A percentile compares a stretch with the other conserved stretches of the same genome.
Conservation (phyloP, 1,140 invertebrate species). For the Proales similis region DNA sequence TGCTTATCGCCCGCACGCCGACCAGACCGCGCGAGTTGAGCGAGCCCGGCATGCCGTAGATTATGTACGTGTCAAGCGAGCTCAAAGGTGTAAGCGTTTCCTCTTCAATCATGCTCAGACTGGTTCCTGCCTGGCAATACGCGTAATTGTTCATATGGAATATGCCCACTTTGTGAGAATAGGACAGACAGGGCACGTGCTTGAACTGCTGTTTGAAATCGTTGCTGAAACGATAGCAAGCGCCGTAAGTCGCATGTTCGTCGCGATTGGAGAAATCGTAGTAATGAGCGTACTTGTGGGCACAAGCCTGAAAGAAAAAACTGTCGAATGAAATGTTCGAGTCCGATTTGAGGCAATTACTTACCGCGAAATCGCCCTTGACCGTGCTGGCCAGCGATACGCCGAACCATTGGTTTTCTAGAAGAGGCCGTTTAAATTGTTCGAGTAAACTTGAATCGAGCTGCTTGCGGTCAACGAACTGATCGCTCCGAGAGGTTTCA, state of each 20-base stretch:
- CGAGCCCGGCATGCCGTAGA: slow-evolving; percentile 28
- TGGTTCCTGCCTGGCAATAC: slow-evolving; percentile 29
- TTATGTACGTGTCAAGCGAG: slow-evolving; percentile 9
- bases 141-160: slow-evolving; percentile 35
- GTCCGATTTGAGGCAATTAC: too few species aligned
- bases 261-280: slow-evolving; percentile 29
- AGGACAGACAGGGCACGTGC: slow-evolving; percentile 18
- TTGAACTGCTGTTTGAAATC: slow-evolving; percentile 27
- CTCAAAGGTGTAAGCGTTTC: slow-evolving; percentile 1
- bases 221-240: slow-evolving; percentile 29
- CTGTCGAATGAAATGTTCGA: too few species aligned
- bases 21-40: slow-evolving; percentile 32
- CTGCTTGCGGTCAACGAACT: background rate
- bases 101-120: slow-evolving; percentile 17
- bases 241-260: slow-evolving; percentile 23
- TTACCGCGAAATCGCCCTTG: too few species aligned
- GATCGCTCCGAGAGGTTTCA: slow-evolving; percentile 3
- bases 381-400: slow-evolving; percentile 5
- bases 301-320: slow-evolving; percentile 15
- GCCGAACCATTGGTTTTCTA: slow-evolving; percentile 32
- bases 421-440: slow-evolving; percentile 21
- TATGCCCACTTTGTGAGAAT: slow-evolving; percentile 15
- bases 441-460: slow-evolving; percentile 9
- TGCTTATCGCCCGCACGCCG: slow-evolving; percentile 16
- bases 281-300: slow-evolving; percentile 31